Evolutionary conservation across 2,797 vertebrate genomes (phyloP), one percentile per base, ranked within the genome.

Genomic region (Clarias pachynema): DNA sequence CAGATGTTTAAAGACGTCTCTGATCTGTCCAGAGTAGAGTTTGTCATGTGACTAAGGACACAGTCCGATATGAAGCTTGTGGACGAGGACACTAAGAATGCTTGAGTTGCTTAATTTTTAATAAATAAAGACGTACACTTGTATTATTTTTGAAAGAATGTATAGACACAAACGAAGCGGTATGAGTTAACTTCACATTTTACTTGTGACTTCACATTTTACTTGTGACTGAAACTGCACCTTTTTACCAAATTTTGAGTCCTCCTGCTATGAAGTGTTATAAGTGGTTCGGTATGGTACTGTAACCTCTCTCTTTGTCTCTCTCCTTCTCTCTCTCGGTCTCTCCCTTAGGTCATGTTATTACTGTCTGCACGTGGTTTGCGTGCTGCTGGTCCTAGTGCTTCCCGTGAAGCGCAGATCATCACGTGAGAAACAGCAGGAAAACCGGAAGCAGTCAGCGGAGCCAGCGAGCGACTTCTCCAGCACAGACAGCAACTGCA

Each of bases 361-460:
- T 94, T 99, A 94, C 93, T 96, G 96, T 93, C 92, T 99, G 90
- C 98, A 99, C 88, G 75, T 98, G 85, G 88, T 93, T 87, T 96
- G 97, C 87, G 89, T 98, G 88, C 90, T 99, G 91, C 94, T 98
- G 84, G 92, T 97, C 34, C 79, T 97, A 84, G 91, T 94, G 81
- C 92, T 99, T 37, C 97, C 98, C 0, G 90, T 96, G 89, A 97
- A 95, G 92, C 95, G 95, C 87, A 95, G 94, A 90, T 93, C 93
- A 87, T 94, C 91, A 91, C 93, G 93, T 92, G 93, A 93, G 66
- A 94, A 91, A 81, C 94, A 92, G 90, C 92, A 90, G 10, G 20
- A 87, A 79, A 92, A 90, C 85, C 92, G 88, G 88, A 79, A 29
- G 24, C 92, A 91, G 89, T 81, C 70, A 2, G 90, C 91, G 14